Percentiles rank a stretch among this genome's conserved stretches.
Conservation (phyloP, 2,797 vertebrate genomes). For the Allochrocebus solatus region DNA sequence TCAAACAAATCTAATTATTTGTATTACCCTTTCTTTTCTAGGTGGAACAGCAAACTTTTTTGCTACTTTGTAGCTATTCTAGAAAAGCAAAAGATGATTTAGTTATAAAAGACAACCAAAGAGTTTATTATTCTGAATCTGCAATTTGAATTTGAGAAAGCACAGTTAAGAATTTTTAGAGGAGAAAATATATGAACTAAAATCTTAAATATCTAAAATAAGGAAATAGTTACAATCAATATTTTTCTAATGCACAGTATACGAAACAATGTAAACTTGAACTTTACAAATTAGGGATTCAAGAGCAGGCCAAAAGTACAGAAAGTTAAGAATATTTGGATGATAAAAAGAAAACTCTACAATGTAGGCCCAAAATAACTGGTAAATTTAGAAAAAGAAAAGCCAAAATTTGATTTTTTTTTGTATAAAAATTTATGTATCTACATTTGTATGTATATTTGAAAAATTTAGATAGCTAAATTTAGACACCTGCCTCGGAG, state of each 20-base stretch:
- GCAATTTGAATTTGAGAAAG: neutral
- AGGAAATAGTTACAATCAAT: neutral
- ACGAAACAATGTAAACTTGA: neutral
- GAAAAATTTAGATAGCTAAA: no score
- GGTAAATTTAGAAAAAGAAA: neutral
- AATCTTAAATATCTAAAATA: neutral
- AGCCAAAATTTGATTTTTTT: neutral
- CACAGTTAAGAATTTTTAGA: neutral
- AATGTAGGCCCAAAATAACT: neutral
- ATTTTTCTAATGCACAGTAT: neutral
- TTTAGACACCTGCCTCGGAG: neutral
- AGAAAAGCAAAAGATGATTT: neutral
- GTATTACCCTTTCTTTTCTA: neutral
- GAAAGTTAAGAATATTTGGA: neutral
- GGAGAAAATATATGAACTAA: neutral
- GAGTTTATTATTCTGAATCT: neutral
- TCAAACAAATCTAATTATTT: neutral
- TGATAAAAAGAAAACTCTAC: neutral
- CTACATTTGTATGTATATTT: neutral
- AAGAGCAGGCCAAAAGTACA: neutral
- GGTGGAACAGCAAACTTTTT: neutral
- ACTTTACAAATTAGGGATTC: neutral
- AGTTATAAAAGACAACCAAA: neutral
- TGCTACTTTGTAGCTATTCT: neutral
- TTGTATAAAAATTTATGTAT: neutral